Conservation (phyloP, 2,113 vertebrate genomes). For the Anoplopoma fimbria region DNA sequence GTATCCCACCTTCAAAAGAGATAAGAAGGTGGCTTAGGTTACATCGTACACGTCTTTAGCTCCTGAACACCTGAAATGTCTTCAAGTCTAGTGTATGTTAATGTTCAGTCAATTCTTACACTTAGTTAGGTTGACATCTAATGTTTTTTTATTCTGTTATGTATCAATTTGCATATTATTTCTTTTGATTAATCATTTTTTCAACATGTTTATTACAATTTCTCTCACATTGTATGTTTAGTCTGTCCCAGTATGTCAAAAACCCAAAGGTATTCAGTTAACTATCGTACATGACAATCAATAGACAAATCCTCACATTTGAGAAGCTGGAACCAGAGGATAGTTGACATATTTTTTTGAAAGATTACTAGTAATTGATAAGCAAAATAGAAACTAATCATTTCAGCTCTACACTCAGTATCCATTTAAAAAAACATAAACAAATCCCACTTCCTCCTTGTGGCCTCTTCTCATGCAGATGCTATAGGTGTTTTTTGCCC, state of each 20-base stretch:
- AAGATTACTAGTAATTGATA: not conserved
- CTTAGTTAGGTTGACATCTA: not conserved
- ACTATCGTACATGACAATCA: not conserved
- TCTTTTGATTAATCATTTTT: too few species aligned
- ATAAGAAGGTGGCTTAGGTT: not conserved
- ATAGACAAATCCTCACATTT: not conserved
- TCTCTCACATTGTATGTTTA: not conserved
- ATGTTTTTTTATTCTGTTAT: not conserved
- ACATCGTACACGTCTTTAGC: not conserved
- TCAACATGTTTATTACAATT: not conserved
- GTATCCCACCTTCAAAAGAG: not conserved
- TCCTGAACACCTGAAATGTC: not conserved
- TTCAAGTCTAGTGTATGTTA: not conserved
- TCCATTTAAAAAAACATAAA: not conserved
- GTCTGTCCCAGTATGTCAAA: not conserved
- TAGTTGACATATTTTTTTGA: not conserved
- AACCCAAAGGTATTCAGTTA: not conserved
- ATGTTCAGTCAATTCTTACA: not conserved
- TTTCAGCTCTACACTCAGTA: not conserved
- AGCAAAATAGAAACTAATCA: not conserved
- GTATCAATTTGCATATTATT: not conserved
- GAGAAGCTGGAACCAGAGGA: not conserved
- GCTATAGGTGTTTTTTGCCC: not conserved
- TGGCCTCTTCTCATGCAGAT: not conserved
- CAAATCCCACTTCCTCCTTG: not conserved